phyloP scores from a whole-genome alignment of 2,113 vertebrate genomes.

The Nettapus auritus region DNA sequence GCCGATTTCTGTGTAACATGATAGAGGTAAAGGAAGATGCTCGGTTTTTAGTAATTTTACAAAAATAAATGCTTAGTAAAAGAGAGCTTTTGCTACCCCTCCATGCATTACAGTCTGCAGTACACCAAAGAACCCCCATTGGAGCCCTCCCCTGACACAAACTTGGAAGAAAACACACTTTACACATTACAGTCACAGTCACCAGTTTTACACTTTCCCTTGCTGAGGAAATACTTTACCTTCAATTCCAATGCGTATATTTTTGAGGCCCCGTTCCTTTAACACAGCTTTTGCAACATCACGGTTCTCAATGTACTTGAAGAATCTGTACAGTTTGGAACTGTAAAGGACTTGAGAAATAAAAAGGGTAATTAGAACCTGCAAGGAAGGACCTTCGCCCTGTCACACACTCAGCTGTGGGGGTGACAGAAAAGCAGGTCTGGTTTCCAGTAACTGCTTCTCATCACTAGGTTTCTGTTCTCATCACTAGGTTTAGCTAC shows the following conservation, averaged over 20 bases:
- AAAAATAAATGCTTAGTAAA: not conserved
- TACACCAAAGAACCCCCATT: not conserved
- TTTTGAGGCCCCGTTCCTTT: conserved; percentile 85
- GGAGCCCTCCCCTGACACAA: not conserved
- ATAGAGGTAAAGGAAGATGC: not conserved
- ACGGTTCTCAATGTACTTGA: conserved; percentile 86
- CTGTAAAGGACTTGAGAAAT: conserved; percentile 81
- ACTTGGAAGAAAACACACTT: not conserved
- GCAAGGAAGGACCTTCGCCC: not conserved
- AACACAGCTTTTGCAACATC: conserved; percentile 84
- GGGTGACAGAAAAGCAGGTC: not conserved
- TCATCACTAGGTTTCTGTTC: not conserved
- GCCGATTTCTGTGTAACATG: not conserved
- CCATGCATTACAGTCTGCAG: not conserved
- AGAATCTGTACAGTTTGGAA: conserved; percentile 87
- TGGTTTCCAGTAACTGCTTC: not conserved
- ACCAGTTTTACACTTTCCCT: not conserved
- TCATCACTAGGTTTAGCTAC: not conserved
- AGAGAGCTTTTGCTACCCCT: not conserved
- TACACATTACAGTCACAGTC: not conserved
- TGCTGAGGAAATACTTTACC: conserved; percentile 60
- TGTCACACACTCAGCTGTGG: not conserved
- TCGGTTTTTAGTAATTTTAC: not conserved
- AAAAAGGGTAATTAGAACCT: not conserved
- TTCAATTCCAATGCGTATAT: conserved; percentile 87